phyloP scores from a whole-genome alignment of 2,888 invertebrate species.

The Pachycephus smyrnensis region DNA sequence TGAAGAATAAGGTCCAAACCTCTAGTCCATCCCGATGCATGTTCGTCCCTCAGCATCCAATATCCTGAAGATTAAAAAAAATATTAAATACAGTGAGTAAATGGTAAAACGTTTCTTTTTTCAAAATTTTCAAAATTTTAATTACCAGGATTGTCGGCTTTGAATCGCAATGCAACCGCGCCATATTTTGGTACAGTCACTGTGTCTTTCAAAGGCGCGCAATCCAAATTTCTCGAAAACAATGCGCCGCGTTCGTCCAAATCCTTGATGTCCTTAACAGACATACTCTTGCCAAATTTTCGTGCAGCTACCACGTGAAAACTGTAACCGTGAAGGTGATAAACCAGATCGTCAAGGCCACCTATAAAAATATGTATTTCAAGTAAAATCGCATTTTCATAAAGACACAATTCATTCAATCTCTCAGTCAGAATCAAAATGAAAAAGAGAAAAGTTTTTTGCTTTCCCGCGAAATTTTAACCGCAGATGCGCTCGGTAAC shows the following conservation, averaged over 20 bases:
- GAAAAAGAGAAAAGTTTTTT: neutral
- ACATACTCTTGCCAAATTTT: slow-evolving; percentile 69
- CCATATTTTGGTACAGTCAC: slow-evolving; percentile 79
- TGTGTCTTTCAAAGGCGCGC: slow-evolving; percentile 80
- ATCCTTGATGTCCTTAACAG: slow-evolving; percentile 70
- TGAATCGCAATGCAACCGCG: slow-evolving; percentile 77
- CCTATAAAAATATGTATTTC: slow-evolving; percentile 64
- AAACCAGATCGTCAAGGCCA: slow-evolving; percentile 75
- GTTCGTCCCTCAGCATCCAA: slow-evolving; percentile 85
- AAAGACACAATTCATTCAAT: slow-evolving; percentile 1
- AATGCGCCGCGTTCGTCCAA: slow-evolving; percentile 73
- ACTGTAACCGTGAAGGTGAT: slow-evolving; percentile 82
- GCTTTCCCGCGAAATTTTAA: neutral
- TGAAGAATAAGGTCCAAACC: slow-evolving; percentile 81
- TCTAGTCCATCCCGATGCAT: slow-evolving; percentile 79
- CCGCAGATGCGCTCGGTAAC: neutral
- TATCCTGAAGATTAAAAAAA: slow-evolving; percentile 70
- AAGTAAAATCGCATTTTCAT: neutral
- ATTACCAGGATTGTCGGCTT: slow-evolving; percentile 80
- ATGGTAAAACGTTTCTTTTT: neutral
- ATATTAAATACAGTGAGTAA: neutral
- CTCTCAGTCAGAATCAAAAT: neutral
- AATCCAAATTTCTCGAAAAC: slow-evolving; percentile 71
- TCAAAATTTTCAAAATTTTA: slow-evolving; percentile 6
- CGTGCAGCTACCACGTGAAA: slow-evolving; percentile 76